Conservation (phyloP, 2,797 vertebrate species). For the Hoplostethus atlanticus region DNA sequence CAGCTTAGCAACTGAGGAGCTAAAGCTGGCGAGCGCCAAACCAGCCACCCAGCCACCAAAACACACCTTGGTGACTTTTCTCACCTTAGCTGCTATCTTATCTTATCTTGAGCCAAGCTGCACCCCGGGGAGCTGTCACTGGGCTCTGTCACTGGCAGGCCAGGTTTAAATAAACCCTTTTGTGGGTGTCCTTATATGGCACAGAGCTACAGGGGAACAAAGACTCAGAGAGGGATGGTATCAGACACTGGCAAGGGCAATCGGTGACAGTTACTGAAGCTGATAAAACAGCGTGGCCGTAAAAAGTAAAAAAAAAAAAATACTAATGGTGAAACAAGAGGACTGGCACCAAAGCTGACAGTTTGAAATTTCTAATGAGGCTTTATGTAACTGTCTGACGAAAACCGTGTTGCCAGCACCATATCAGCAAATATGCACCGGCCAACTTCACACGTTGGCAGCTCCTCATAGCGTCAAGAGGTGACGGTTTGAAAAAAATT, state of each 20-base stretch:
- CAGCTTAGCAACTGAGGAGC: slow-evolving; percentile 76
- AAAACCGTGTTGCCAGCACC: no score
- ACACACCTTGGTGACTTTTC: slow-evolving; percentile 58
- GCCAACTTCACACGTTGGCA: no score
- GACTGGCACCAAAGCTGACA: slow-evolving; percentile 10
- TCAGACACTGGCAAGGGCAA: slow-evolving; percentile 54
- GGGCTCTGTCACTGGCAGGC: slow-evolving; percentile 59
- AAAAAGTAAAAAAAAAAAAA: slow-evolving; percentile 13
- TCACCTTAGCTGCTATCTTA: slow-evolving; percentile 75
- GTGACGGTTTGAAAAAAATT: no score
- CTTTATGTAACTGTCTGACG: no score
- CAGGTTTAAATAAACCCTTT: slow-evolving; percentile 52
- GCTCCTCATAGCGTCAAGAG: no score
- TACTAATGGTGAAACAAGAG: not conserved
- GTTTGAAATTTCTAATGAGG: slow-evolving; percentile 9
- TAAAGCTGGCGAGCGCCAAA: slow-evolving; percentile 45
- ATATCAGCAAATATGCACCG: slow-evolving; percentile 6
- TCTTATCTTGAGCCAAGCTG: slow-evolving; percentile 58
- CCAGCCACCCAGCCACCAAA: slow-evolving; percentile 34
- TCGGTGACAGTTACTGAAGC: slow-evolving; percentile 40
- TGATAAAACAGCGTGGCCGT: slow-evolving; percentile 26
- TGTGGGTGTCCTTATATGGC: slow-evolving; percentile 59
- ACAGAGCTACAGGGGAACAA: slow-evolving; percentile 46
- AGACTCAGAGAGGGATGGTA: slow-evolving; percentile 56
- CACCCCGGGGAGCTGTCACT: slow-evolving; percentile 59